A percentile compares a stretch with the other conserved stretches of the same genome.
Evolutionary conservation across 2,888 invertebrate species (phyloP).

Genomic region (Euproctis similis): DNA sequence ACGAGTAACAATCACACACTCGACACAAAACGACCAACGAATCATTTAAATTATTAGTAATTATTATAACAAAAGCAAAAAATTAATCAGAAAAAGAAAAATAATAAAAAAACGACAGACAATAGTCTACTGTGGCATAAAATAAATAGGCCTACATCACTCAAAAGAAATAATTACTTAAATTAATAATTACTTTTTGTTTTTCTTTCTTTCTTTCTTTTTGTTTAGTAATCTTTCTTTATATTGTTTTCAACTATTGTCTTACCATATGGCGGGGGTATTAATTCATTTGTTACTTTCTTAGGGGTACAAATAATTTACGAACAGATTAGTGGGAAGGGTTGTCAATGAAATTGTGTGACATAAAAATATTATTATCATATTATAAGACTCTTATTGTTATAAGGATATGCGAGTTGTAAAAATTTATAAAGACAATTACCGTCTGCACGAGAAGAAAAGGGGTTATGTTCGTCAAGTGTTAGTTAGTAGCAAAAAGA

Average conservation of each 20-base stretch:
- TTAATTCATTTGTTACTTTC: conserved; percentile 8
- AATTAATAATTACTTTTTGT: conserved; percentile 67
- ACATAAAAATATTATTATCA: no score
- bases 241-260: conserved; percentile 26
- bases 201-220: conserved; percentile 40
- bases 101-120: no score
- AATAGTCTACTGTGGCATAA: conserved; percentile 32
- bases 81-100: conserved; percentile 31
- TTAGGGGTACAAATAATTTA: conserved; percentile 9
- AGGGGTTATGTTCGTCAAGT: no score
- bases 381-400: no score
- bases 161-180: conserved; percentile 63
- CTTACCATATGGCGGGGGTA: conserved; percentile 38
- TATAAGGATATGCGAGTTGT: no score
- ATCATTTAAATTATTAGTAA: conserved; percentile 21
- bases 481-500: no score
- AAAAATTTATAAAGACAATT: no score
- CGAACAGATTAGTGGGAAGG: conserved; percentile 9
- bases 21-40: conserved; percentile 28
- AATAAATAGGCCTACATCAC: conserved; percentile 16
- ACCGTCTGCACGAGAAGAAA: no score
- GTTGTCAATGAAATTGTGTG: no score
- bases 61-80: conserved; percentile 17
- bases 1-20: no score
- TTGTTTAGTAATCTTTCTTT: conserved; percentile 25